These are phyloP conservation scores for Harpagifer antarcticus DNA, from an alignment of 2,797 vertebrate genomes.

Conservation along the genomic window DNA sequence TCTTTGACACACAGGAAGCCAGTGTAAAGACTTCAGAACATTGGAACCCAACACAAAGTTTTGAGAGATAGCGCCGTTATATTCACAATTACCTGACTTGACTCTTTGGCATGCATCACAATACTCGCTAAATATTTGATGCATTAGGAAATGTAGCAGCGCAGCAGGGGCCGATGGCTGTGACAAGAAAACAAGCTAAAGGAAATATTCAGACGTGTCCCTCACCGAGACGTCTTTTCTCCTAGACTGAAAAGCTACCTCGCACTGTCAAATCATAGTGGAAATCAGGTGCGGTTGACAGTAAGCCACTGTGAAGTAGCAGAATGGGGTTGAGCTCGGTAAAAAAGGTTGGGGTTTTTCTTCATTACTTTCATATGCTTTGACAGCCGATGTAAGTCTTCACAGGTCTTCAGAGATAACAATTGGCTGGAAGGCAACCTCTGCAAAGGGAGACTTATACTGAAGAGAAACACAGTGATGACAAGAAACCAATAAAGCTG, in stretches of 20 bases:
- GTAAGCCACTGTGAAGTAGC: conserved; percentile 61
- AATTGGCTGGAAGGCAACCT: conserved; percentile 56
- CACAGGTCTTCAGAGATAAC: conserved; percentile 47
- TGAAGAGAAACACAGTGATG: conserved; percentile 36
- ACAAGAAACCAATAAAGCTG: conserved; percentile 43
- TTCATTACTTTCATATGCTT: conserved; percentile 58
- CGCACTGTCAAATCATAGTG: conserved; percentile 42
- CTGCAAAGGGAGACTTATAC: conserved; percentile 29
- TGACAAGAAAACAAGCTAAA: conserved; percentile 60
- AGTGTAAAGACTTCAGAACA: too few species aligned
- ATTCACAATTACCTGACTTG: conserved; percentile 54
- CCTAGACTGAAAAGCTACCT: conserved; percentile 33
- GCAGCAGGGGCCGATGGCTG: conserved; percentile 53
- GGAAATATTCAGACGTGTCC: conserved; percentile 64
- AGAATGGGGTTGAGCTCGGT: conserved; percentile 58
- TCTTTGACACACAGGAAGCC: too few species aligned
- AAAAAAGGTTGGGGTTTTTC: conserved; percentile 49
- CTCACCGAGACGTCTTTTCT: conserved; percentile 52
- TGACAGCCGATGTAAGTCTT: conserved; percentile 46
- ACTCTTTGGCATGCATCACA: conserved; percentile 49
- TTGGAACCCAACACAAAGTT: conserved; percentile 40
- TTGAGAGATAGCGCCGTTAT: conserved; percentile 42
- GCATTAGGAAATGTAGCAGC: conserved; percentile 47
- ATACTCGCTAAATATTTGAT: conserved; percentile 48
- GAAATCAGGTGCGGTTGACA: conserved; percentile 59